Percentiles rank a stretch among this genome's conserved stretches.
phyloP scores from a whole-genome alignment of 2,113 vertebrate genomes.

The Rhodinocichla rosea region DNA sequence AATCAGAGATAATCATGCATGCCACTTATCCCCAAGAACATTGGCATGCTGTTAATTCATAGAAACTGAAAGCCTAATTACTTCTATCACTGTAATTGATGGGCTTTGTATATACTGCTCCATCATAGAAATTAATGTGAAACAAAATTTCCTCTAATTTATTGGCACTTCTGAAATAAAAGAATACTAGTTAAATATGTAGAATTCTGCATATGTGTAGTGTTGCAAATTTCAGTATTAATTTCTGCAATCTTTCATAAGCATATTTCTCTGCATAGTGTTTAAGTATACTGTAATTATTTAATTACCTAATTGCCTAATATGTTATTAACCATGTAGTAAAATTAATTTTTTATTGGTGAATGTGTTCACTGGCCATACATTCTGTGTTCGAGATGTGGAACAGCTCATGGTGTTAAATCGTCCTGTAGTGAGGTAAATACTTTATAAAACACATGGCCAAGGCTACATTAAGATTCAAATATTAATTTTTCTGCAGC shows the following conservation, averaged over 20 bases:
- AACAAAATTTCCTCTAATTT: constrained; percentile 28
- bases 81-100: constrained; percentile 55
- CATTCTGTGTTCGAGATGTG: neutral
- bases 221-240: neutral
- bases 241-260: neutral
- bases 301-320: neutral
- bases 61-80: constrained; percentile 60
- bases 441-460: neutral
- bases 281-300: neutral
- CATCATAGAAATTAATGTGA: constrained; percentile 37
- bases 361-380: neutral
- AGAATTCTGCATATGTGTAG: neutral
- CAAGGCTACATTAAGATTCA: neutral
- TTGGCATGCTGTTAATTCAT: constrained; percentile 57
- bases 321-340: neutral
- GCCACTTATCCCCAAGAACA: constrained; percentile 9
- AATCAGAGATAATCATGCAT: constrained; percentile 54
- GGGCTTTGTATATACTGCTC: constrained; percentile 8
- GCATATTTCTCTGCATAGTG: neutral
- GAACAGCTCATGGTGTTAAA: neutral
- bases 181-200: neutral
- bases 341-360: neutral
- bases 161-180: constrained; percentile 13
- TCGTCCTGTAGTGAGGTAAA: neutral
- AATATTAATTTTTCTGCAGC: neutral